Percentiles rank a stretch among this genome's conserved stretches.
phyloP scores from a whole-genome alignment of 1,140 invertebrate genomes.

The Tetraneura akinire region DNA sequence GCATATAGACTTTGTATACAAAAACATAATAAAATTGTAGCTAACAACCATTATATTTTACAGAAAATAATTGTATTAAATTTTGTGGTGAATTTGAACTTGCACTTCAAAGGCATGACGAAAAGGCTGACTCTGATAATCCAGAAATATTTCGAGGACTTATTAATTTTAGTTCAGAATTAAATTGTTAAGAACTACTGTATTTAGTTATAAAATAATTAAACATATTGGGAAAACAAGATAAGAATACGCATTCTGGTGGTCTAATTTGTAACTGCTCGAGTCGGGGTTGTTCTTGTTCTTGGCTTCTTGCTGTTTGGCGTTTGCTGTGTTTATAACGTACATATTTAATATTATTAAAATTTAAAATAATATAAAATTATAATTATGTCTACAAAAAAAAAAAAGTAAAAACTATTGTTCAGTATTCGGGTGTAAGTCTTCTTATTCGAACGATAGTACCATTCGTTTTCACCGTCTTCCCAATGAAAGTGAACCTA shows the following conservation, averaged over 20 bases:
- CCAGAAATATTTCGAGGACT: slow-evolving; percentile 53
- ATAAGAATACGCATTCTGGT: too few relatives aligned
- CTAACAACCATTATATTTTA: slow-evolving; percentile 57
- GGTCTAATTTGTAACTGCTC: too few relatives aligned
- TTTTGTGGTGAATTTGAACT: slow-evolving; percentile 57
- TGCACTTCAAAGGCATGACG: slow-evolving; percentile 54
- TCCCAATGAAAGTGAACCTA: not conserved
- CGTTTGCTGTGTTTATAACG: too few relatives aligned
- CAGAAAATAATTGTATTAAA: slow-evolving; percentile 58
- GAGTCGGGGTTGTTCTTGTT: too few relatives aligned
- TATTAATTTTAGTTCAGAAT: slow-evolving; percentile 47
- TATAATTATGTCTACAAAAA: too few relatives aligned
- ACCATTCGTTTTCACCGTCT: not conserved
- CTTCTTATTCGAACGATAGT: not conserved
- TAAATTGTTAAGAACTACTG: too few relatives aligned
- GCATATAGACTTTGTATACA: too few relatives aligned
- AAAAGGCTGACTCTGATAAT: slow-evolving; percentile 53
- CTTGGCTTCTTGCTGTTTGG: too few relatives aligned
- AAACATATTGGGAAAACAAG: too few relatives aligned
- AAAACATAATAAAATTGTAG: slow-evolving; percentile 56
- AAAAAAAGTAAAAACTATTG: slow-evolving; percentile 15
- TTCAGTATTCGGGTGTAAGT: not conserved
- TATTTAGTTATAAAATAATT: too few relatives aligned
- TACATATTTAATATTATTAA: too few relatives aligned
- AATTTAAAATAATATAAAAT: too few relatives aligned